Base-by-base conservation (phyloP, 2,113 vertebrate genomes). In the Gasterosteus nipponicus region DNA sequence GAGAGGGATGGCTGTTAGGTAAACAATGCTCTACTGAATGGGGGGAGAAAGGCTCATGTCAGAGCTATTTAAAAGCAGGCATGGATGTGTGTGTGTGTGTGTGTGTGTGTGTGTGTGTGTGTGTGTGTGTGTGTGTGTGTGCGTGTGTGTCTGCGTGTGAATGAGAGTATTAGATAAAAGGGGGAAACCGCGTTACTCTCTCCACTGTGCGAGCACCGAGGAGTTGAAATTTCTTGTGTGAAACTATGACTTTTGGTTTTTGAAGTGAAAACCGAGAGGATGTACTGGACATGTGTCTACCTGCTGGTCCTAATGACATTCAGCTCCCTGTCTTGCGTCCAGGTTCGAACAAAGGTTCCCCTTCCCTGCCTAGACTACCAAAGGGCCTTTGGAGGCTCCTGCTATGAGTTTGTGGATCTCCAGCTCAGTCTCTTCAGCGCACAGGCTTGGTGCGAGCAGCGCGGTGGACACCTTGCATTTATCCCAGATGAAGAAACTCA, bases 361-460 rank as follows among this genome's bases (percentile, higher is more conserved):
- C 53, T 60, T 1, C 71, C 60, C 65, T 98, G 96, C 78, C 90
- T 91, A 1, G 88, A 93, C 56, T 75, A 90, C 70, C 96, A 96
- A 83, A 81, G 91, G 80, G 77, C 86, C 79, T 96, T 96, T 70
- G 87, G 93, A 22, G 58, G 61, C 4, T 95, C 95, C 0, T 98
- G 96, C 82, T 98, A 95, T 38, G 96, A 98, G 65, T 93, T 96
- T 90, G 93, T 96, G 47, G 81, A 42, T 9, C 80, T 95, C 1
- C 78, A 75, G 68, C 86, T 0, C 5, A 89, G 90, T 39, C 97
- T 96, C 82, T 59, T 18, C 0, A 73, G 85, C 1, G 96, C 96
- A 53, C 95, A 97, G 91, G 91, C 88, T 60, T 97, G 96, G 96
- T 98, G 97, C 31, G 96, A 97, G 91, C 91, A 92, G 69, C 92